A percentile compares a stretch with the other conserved stretches of the same genome.
Conservation (phyloP, 1,140 invertebrate genomes). For the Heliconius congener region DNA sequence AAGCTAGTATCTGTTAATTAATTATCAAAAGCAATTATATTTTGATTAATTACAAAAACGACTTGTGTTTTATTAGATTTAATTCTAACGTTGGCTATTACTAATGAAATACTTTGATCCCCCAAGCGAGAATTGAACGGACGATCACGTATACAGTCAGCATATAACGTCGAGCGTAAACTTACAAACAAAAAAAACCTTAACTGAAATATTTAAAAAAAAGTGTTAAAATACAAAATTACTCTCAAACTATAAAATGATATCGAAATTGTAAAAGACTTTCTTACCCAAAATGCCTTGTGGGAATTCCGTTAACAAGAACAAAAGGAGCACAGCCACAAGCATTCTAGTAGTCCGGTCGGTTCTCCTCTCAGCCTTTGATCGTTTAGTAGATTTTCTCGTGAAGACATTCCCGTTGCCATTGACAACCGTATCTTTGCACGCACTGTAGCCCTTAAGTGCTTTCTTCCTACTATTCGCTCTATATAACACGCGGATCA, state of each 20-base stretch:
- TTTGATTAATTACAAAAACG: background rate
- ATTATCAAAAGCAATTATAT: background rate
- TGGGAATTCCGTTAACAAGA: conserved; percentile 80
- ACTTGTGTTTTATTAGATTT: no score
- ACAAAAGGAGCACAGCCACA: conserved; percentile 92
- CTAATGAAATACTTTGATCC: no score
- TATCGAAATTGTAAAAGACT: background rate
- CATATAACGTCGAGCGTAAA: no score
- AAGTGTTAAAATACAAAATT: background rate
- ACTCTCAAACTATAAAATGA: background rate
- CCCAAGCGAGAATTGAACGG: no score
- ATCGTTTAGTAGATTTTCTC: conserved; percentile 72
- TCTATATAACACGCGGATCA: conserved; percentile 88
- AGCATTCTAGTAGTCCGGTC: conserved; percentile 95
- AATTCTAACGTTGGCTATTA: no score
- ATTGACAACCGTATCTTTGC: conserved; percentile 69
- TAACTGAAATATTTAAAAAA: no score
- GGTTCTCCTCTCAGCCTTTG: conserved; percentile 86
- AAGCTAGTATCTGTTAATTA: conserved; percentile 3
- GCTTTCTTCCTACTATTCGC: conserved; percentile 86
- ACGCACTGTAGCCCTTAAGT: conserved; percentile 84
- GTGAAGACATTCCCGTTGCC: conserved; percentile 70
- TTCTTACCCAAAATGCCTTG: conserved; percentile 72
- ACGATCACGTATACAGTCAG: no score
- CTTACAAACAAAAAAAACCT: no score